Conservation (phyloP, 2,888 invertebrate genomes). For the Oxycera nigricornis region DNA sequence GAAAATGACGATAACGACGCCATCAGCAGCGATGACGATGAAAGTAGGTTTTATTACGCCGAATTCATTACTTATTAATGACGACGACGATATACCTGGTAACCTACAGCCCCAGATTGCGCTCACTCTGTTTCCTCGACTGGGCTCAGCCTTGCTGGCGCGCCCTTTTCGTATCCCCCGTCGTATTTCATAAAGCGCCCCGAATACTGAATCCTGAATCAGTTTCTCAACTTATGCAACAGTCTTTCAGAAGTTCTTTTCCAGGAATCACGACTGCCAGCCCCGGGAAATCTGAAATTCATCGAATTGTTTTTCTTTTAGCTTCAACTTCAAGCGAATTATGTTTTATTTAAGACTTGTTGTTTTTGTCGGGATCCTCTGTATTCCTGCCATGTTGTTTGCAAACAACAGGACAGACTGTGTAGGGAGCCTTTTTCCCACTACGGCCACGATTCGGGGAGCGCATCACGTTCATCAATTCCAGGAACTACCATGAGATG, state of each 20-base stretch:
- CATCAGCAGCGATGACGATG: slow-evolving; percentile 7
- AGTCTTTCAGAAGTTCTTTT: background rate
- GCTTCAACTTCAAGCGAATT: slow-evolving; percentile 7
- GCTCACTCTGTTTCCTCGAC: background rate
- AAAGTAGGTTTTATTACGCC: slow-evolving; percentile 20
- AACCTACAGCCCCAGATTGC: slow-evolving; percentile 21
- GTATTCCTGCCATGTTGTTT: too few species aligned
- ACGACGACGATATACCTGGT: slow-evolving; percentile 11
- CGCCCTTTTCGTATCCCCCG: too few species aligned
- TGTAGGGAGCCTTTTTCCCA: too few species aligned
- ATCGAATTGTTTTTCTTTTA: slow-evolving; percentile 16
- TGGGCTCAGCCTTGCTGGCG: too few species aligned
- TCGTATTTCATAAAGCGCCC: too few species aligned
- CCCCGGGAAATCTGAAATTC: slow-evolving; percentile 9
- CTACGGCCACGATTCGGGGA: too few species aligned
- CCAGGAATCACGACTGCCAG: background rate
- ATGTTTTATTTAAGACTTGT: slow-evolving; percentile 10
- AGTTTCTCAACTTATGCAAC: background rate
- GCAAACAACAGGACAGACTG: too few species aligned
- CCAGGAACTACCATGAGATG: too few species aligned
- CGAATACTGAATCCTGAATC: too few species aligned
- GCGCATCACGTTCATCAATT: too few species aligned
- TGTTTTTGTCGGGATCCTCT: too few species aligned
- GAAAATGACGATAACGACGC: background rate
- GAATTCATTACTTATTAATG: slow-evolving; percentile 37